A percentile compares a stretch with the other conserved stretches of the same genome.
Conservation (phyloP, 2,113 vertebrate genomes). For the Sigmodon hispidus region DNA sequence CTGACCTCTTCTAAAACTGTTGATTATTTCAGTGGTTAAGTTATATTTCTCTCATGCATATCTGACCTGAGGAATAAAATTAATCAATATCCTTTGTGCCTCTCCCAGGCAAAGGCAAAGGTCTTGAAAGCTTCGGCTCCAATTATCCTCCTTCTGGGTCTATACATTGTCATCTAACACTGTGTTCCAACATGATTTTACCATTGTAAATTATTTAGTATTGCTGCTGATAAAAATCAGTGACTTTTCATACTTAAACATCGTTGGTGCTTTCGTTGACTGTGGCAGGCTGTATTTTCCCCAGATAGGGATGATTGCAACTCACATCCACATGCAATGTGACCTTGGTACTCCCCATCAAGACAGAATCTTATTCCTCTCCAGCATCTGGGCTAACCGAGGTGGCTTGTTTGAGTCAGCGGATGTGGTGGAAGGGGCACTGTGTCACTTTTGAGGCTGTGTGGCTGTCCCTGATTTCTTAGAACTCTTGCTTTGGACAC, state of each 20-base stretch:
- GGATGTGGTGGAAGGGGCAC: background rate
- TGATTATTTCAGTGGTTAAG: background rate
- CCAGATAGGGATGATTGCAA: background rate
- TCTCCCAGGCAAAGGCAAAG: background rate
- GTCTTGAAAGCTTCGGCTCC: background rate
- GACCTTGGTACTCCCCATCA: background rate
- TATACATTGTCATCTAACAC: background rate
- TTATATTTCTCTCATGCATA: background rate
- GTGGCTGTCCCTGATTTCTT: background rate
- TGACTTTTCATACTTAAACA: background rate
- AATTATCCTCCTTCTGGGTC: background rate
- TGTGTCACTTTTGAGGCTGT: background rate
- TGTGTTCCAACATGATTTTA: constrained; percentile 17
- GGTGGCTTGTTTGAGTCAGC: background rate
- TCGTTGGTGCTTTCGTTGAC: background rate
- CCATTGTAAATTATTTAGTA: background rate
- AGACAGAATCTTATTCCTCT: background rate
- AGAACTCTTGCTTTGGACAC: background rate
- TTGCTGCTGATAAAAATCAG: background rate
- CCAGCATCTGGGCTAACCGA: background rate
- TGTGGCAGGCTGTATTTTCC: background rate
- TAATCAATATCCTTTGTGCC: background rate
- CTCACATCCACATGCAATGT: background rate
- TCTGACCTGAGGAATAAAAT: background rate
- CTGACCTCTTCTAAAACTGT: background rate